Percentiles rank a stretch among this genome's conserved stretches.
Evolutionary conservation across 2,797 vertebrate species (phyloP).

Genomic region (Semaprochilodus insignis): DNA sequence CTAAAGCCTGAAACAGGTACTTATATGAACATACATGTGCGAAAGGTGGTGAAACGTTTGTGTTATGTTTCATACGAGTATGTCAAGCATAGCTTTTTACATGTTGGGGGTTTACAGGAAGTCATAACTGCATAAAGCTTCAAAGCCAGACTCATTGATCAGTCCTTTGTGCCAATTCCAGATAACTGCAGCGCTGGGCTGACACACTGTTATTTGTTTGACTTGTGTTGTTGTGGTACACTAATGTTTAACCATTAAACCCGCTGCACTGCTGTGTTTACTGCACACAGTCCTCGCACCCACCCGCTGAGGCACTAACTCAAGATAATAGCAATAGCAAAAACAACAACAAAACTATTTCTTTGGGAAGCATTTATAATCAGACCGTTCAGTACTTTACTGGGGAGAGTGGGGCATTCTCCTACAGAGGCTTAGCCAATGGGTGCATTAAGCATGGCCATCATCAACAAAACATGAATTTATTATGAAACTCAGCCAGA

Average conservation of each 20-base stretch:
- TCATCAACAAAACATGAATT: too few species aligned
- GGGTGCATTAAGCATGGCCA: too few species aligned
- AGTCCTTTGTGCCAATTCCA: conserved; percentile 4
- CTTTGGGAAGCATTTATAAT: not conserved
- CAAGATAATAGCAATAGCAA: conserved; percentile 9
- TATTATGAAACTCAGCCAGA: too few species aligned
- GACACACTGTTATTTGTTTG: not conserved
- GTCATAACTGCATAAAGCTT: not conserved
- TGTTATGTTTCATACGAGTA: not conserved
- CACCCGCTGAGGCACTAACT: not conserved
- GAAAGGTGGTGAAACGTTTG: not conserved
- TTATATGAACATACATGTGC: conserved; percentile 14
- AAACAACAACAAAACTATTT: not conserved
- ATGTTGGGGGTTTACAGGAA: not conserved
- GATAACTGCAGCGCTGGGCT: not conserved
- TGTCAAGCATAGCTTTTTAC: not conserved
- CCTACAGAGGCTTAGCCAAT: too few species aligned
- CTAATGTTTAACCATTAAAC: conserved; percentile 12
- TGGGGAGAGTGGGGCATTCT: not conserved
- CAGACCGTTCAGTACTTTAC: not conserved
- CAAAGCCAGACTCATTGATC: not conserved
- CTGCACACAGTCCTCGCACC: not conserved
- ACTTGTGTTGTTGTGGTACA: conserved; percentile 13
- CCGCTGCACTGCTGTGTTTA: not conserved
- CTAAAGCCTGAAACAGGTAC: conserved; percentile 43